Evolutionary conservation across 2,888 invertebrate genomes (phyloP).

Genomic region (Timema cristinae): DNA sequence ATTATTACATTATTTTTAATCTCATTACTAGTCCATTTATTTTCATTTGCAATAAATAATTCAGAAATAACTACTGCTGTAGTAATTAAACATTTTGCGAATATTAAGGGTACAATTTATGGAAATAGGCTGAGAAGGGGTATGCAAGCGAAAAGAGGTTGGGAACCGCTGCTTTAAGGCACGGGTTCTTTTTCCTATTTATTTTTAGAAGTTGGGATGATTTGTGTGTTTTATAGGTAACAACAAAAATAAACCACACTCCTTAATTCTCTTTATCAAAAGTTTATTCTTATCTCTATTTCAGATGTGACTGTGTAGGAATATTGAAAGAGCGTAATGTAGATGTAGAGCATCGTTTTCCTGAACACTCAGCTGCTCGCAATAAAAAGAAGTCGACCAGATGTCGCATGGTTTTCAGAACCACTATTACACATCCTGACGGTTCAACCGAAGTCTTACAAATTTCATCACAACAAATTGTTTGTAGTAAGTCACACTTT

Average conservation of each 20-base stretch:
- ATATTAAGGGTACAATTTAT: too few species aligned
- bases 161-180: not conserved
- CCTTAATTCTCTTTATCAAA: too few species aligned
- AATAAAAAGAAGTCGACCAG: conserved; percentile 93
- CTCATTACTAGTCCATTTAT: too few species aligned
- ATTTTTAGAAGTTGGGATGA: not conserved
- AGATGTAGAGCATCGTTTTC: conserved; percentile 88
- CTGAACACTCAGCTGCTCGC: conserved; percentile 67
- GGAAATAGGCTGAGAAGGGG: too few species aligned
- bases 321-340: conserved; percentile 90
- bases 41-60: too few species aligned
- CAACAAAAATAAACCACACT: too few species aligned
- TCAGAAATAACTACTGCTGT: too few species aligned
- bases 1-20: too few species aligned
- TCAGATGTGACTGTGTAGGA: conserved; percentile 90
- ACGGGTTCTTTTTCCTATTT: not conserved
- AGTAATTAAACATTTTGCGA: too few species aligned
- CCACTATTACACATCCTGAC: conserved; percentile 71
- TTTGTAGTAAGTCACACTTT: conserved; percentile 72
- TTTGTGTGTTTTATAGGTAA: not conserved
- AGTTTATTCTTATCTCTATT: not conserved
- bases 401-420: conserved; percentile 92
- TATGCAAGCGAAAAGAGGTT: too few species aligned
- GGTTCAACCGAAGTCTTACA: conserved; percentile 79
- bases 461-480: conserved; percentile 85